A percentile compares a stretch with the other conserved stretches of the same genome.
These are phyloP conservation scores for Limonius californicus DNA, from an alignment of 1,140 invertebrate genomes.

Conservation along the genomic window DNA sequence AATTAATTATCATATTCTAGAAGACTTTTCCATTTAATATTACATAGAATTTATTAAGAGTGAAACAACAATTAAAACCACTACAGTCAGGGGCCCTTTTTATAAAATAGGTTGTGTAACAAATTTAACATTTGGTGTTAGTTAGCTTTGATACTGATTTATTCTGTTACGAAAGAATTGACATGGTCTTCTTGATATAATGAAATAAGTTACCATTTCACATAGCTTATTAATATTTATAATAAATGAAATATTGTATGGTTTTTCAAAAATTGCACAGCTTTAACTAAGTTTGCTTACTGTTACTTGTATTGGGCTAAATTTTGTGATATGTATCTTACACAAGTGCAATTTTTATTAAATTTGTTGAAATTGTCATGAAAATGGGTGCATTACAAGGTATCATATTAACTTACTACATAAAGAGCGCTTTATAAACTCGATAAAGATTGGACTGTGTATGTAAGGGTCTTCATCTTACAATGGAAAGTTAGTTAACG, in stretches of 20 bases:
- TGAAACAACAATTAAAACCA: no score
- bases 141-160: no score
- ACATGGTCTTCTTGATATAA: no score
- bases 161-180: no score
- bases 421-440: background rate
- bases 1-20: no score
- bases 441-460: conserved; percentile 14
- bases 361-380: background rate
- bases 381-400: background rate
- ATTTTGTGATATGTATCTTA: background rate
- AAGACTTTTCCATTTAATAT: no score
- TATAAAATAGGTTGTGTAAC: no score
- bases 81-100: no score
- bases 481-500: conserved; percentile 23
- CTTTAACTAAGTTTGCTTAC: background rate
- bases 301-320: background rate
- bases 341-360: conserved; percentile 11
- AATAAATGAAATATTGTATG: background rate
- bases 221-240: background rate
- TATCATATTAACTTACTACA: background rate
- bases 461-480: conserved; percentile 19
- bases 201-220: no score
- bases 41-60: no score
- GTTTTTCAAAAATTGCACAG: background rate
- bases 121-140: no score